A percentile compares a stretch with the other conserved stretches of the same genome.
Evolutionary conservation across 2,113 vertebrate genomes (phyloP).

Genomic region (Strigops habroptila): DNA sequence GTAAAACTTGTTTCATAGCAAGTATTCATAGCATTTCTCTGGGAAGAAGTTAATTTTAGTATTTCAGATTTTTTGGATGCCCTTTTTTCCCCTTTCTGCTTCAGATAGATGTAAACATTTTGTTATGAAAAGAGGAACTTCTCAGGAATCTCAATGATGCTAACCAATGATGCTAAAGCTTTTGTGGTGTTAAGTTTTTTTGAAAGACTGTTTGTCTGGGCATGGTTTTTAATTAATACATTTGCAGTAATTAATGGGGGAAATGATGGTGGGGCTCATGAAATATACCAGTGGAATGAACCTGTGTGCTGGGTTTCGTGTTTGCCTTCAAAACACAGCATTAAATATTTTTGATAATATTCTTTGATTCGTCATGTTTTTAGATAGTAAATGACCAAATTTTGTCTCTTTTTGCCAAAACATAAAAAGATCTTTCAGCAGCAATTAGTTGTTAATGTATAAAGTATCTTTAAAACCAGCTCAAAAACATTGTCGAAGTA

Average conservation of each 20-base stretch:
- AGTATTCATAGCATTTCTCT: background rate
- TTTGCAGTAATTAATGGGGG: background rate
- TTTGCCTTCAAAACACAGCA: background rate
- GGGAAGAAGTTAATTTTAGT: background rate
- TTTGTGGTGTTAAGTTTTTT: background rate
- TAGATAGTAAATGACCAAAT: background rate
- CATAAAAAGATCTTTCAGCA: background rate
- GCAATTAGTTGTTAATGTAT: background rate
- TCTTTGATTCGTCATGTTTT: background rate
- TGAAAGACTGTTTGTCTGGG: background rate
- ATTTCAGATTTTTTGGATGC: background rate
- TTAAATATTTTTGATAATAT: background rate
- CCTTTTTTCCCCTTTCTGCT: background rate
- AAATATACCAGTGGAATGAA: background rate
- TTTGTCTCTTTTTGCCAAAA: background rate
- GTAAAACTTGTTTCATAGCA: background rate
- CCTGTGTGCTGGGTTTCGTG: background rate
- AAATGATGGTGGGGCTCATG: background rate
- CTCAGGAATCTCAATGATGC: background rate
- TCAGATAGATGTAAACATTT: background rate
- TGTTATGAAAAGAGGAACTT: background rate
- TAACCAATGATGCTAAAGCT: background rate
- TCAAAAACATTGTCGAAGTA: background rate
- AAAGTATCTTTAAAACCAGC: background rate
- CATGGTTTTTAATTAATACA: background rate